Evolutionary conservation across 64 coral and sea anemone genomes (phyloP).

Genomic region (Actinia tenebrosa): DNA sequence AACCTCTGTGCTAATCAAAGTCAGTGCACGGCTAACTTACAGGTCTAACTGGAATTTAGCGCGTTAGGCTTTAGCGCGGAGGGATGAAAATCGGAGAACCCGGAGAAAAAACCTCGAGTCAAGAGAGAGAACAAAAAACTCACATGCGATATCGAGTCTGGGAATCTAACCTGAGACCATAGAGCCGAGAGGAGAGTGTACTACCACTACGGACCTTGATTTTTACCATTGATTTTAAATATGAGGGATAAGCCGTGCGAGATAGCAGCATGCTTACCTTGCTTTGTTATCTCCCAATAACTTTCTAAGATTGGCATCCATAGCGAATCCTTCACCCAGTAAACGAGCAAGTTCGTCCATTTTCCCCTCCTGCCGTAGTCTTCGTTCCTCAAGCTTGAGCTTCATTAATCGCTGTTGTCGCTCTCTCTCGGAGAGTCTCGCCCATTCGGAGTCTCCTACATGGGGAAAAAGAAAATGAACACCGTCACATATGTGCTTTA

Average conservation of each 20-base stretch:
- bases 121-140: neutral
- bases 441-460: constrained; percentile 88
- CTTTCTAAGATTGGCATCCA: constrained; percentile 87
- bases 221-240: too few relatives aligned
- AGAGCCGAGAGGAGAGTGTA: too few relatives aligned
- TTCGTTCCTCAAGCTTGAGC: constrained; percentile 81
- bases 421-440: constrained; percentile 77
- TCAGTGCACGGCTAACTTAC: too few relatives aligned
- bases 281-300: constrained; percentile 95
- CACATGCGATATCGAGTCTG: too few relatives aligned
- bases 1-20: too few relatives aligned
- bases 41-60: too few relatives aligned
- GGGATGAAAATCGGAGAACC: neutral
- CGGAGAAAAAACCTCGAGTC: too few relatives aligned
- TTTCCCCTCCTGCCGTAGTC: constrained; percentile 72
- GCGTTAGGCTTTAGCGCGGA: too few relatives aligned
- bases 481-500: too few relatives aligned
- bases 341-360: constrained; percentile 76
- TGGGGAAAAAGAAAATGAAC: neutral
- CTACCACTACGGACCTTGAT: too few relatives aligned
- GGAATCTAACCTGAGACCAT: too few relatives aligned
- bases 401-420: constrained; percentile 80
- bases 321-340: constrained; percentile 82
- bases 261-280: constrained; percentile 20
- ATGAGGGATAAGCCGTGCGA: too few relatives aligned